phyloP scores from a whole-genome alignment of 2,113 vertebrate genomes.

The Phainopepla nitens region DNA sequence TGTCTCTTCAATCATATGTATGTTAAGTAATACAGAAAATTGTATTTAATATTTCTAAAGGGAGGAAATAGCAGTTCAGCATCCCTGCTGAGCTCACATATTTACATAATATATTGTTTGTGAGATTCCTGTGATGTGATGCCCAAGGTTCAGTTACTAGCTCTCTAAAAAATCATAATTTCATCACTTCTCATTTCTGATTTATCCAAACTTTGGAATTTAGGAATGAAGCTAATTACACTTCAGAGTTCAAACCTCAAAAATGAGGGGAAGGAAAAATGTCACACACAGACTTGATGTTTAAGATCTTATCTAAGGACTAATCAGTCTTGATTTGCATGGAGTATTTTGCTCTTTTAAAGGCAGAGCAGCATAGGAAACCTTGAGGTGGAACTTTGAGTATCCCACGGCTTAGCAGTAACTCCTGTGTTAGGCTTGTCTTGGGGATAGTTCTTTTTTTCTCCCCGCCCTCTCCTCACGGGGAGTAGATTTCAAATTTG shows the following conservation, averaged over 20 bases:
- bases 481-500: neutral
- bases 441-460: neutral
- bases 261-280: neutral
- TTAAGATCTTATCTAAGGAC: neutral
- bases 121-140: neutral
- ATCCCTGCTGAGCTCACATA: neutral
- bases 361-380: neutral
- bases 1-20: neutral
- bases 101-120: neutral
- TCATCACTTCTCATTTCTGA: neutral
- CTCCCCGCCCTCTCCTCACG: fast-evolving
- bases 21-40: neutral
- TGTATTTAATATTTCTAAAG: neutral
- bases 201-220: neutral
- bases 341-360: neutral
- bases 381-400: neutral
- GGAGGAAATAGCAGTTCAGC: neutral
- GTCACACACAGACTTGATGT: neutral
- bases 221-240: neutral
- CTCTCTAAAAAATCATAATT: neutral
- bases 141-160: neutral
- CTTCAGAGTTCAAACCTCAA: neutral
- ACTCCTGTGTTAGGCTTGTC: neutral
- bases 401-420: neutral
- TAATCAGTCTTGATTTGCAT: neutral